A percentile compares a stretch with the other conserved stretches of the same genome.
phyloP scores from a whole-genome alignment of 2,888 invertebrate genomes.

The Conomelus anceps region DNA sequence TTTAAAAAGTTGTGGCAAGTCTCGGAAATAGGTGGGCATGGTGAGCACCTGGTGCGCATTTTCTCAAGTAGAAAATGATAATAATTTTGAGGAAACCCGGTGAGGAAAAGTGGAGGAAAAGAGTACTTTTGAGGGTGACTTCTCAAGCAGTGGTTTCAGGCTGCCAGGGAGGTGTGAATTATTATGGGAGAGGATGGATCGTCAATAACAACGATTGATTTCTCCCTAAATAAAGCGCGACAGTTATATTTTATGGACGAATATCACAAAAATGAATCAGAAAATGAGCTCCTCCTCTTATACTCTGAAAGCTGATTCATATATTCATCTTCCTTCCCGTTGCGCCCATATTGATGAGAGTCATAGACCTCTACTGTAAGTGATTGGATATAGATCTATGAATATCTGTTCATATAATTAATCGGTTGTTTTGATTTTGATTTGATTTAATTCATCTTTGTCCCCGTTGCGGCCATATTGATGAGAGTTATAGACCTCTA shows the following conservation, averaged over 20 bases:
- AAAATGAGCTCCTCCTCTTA: too few species aligned
- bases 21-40: neutral
- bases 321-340: too few species aligned
- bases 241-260: neutral
- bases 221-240: neutral
- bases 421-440: too few species aligned
- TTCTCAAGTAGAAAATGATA: neutral
- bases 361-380: too few species aligned
- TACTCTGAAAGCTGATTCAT: too few species aligned
- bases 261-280: neutral
- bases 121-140: too few species aligned
- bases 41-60: neutral
- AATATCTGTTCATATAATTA: too few species aligned
- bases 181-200: neutral
- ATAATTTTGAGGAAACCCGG: neutral
- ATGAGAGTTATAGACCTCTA: too few species aligned
- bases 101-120: neutral
- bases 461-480: too few species aligned
- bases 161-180: neutral
- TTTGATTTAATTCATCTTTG: too few species aligned
- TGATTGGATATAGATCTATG: too few species aligned
- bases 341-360: too few species aligned
- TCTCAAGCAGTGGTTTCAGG: neutral
- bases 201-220: neutral
- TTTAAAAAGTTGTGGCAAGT: neutral